Conservation (phyloP, 2,797 vertebrate genomes). For the Cyprinodon diabolis region DNA sequence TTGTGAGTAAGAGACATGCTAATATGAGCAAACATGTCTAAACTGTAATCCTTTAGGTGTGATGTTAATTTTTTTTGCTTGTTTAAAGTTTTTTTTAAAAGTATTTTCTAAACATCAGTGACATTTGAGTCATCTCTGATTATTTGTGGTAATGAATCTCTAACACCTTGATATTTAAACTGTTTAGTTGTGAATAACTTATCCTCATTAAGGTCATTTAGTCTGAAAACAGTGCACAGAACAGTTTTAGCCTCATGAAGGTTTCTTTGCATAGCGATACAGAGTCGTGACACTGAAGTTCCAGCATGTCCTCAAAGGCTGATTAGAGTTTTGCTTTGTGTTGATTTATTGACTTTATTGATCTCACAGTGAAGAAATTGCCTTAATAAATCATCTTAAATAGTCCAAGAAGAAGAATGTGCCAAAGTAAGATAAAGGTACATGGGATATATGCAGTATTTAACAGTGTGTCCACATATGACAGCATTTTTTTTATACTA, state of each 20-base stretch:
- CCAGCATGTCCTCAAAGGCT: not conserved
- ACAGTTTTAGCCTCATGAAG: not conserved
- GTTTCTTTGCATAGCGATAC: not conserved
- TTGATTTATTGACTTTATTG: too few relatives aligned
- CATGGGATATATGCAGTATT: too few relatives aligned
- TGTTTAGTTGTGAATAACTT: not conserved
- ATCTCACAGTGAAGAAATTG: too few relatives aligned
- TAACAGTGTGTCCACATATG: too few relatives aligned
- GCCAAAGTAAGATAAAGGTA: too few relatives aligned
- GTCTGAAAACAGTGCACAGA: not conserved
- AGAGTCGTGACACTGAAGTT: not conserved
- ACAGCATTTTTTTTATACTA: too few relatives aligned
- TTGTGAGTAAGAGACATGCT: not conserved
- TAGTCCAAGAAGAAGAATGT: too few relatives aligned
- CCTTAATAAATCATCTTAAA: too few relatives aligned
- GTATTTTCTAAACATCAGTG: not conserved
- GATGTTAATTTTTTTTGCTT: not conserved
- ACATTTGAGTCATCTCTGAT: not conserved
- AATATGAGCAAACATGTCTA: constrained; percentile 2
- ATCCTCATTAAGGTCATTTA: not conserved
- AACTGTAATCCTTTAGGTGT: not conserved
- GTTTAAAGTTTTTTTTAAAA: not conserved
- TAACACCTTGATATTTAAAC: not conserved
- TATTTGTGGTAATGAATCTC: not conserved
- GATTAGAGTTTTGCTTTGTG: not conserved